phyloP scores from a whole-genome alignment of 2,113 vertebrate genomes.

The Columba livia region DNA sequence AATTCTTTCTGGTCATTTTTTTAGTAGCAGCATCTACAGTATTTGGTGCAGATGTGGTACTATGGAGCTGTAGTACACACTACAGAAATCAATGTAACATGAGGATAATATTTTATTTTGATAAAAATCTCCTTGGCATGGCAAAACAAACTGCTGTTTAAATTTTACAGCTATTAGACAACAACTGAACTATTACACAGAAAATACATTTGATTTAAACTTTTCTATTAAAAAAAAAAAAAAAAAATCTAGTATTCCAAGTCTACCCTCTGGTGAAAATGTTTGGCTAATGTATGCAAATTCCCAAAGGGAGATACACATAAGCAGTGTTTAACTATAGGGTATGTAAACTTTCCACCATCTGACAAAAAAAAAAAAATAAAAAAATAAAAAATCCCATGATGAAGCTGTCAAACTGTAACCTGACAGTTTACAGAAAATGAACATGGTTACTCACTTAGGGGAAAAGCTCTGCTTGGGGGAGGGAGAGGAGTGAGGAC shows the following conservation, averaged over 20 bases:
- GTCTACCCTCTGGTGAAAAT: background rate
- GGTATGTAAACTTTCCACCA: background rate
- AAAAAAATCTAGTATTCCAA: background rate
- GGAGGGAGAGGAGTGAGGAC: background rate
- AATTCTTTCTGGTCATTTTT: background rate
- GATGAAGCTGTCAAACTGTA: background rate
- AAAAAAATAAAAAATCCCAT: too few relatives aligned
- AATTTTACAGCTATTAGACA: background rate
- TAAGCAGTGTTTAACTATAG: background rate
- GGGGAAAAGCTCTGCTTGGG: background rate
- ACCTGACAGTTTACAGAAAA: background rate
- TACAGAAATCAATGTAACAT: background rate
- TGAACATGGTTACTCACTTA: background rate
- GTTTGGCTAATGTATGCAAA: background rate
- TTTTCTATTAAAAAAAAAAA: background rate
- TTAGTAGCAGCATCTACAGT: background rate
- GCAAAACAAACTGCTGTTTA: background rate
- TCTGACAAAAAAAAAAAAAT: background rate
- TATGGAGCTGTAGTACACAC: background rate
- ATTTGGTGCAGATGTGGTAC: background rate
- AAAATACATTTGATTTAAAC: background rate
- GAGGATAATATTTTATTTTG: background rate
- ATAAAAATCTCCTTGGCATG: background rate
- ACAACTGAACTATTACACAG: background rate
- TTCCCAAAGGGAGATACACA: background rate